Conservation (phyloP, 2,888 invertebrate genomes). For the Brachypterus glaber region DNA sequence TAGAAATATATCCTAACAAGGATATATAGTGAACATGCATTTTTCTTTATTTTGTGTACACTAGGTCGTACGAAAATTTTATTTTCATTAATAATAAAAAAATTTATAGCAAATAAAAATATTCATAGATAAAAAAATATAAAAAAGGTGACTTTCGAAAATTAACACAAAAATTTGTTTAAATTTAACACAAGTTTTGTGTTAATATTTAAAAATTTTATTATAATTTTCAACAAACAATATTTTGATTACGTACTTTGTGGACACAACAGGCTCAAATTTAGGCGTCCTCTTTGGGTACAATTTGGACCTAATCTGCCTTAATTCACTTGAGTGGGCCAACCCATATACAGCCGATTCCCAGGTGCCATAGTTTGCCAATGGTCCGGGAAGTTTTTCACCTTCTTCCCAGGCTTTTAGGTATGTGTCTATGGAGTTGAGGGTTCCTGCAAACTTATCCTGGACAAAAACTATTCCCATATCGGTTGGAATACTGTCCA, state of each 20-base stretch:
- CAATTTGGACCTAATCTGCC: slow-evolving; percentile 51
- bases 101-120: no score
- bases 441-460: slow-evolving; percentile 66
- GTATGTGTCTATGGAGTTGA: slow-evolving; percentile 72
- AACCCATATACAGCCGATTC: slow-evolving; percentile 76
- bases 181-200: neutral
- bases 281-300: slow-evolving; percentile 55
- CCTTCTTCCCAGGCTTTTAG: slow-evolving; percentile 39
- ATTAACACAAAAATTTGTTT: no score
- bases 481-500: slow-evolving; percentile 87
- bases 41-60: no score
- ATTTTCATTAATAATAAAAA: no score
- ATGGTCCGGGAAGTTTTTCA: slow-evolving; percentile 39
- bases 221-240: no score
- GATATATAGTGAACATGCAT: no score
- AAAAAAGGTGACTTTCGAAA: no score
- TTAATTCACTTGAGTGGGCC: slow-evolving; percentile 54
- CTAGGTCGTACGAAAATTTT: no score
- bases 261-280: slow-evolving; percentile 45
- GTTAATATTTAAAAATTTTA: no score
- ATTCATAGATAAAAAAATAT: no score
- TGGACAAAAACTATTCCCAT: slow-evolving; percentile 73
- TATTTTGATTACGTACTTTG: no score
- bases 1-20: no score
- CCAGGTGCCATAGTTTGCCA: slow-evolving; percentile 79